These are phyloP conservation scores for Agonopterix arenella DNA, from an alignment of 2,888 invertebrate species.

Conservation along the genomic window DNA sequence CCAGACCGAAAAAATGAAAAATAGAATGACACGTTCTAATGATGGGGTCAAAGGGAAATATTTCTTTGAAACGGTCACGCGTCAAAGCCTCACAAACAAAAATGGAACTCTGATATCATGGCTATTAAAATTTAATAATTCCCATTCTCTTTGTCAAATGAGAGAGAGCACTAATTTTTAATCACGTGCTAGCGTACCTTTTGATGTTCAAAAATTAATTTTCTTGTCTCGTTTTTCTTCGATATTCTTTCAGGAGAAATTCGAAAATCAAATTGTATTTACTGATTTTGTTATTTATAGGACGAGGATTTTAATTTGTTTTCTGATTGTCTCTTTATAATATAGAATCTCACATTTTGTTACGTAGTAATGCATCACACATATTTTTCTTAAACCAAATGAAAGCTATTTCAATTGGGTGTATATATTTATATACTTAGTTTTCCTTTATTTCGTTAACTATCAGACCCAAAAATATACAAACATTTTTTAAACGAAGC, in stretches of 20 bases:
- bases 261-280: too few species aligned
- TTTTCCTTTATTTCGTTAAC: not conserved
- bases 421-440: not conserved
- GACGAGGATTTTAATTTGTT: too few species aligned
- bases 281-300: too few species aligned
- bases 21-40: constrained; percentile 12
- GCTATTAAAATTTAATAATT: constrained; percentile 24
- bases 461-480: not conserved
- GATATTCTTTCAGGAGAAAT: too few species aligned
- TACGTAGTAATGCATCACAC: too few species aligned
- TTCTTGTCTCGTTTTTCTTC: not conserved
- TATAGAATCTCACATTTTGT: too few species aligned
- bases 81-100: constrained; percentile 14
- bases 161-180: constrained; percentile 2
- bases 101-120: constrained; percentile 5
- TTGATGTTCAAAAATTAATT: constrained; percentile 6
- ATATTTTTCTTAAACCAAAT: too few species aligned
- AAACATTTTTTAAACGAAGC: constrained; percentile 32
- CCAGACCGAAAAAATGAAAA: constrained; percentile 20
- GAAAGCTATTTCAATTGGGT: too few species aligned
- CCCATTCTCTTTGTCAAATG: constrained; percentile 15
- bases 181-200: constrained; percentile 1
- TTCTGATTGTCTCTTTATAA: too few species aligned
- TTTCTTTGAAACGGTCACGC: constrained; percentile 25
- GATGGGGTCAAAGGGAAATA: constrained; percentile 17